A percentile compares a stretch with the other conserved stretches of the same genome.
These are phyloP conservation scores for Ectemnius lituratus DNA, from an alignment of 2,888 invertebrate genomes.

Conservation along the genomic window DNA sequence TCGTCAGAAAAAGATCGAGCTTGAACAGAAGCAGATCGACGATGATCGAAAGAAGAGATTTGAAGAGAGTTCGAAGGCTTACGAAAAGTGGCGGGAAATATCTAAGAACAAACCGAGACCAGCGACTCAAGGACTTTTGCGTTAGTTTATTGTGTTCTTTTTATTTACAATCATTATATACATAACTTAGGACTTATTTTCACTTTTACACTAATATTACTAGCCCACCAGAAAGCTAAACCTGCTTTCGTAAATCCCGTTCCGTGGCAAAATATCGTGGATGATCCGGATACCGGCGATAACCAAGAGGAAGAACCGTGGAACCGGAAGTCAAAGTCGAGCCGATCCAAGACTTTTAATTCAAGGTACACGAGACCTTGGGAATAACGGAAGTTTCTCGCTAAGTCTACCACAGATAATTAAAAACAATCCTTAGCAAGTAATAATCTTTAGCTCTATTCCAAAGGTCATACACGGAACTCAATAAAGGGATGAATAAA, in stretches of 20 bases:
- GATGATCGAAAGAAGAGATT: conserved; percentile 79
- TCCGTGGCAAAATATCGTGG: conserved; percentile 81
- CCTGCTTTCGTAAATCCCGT: conserved; percentile 84
- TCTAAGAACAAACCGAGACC: conserved; percentile 83
- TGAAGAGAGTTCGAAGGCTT: conserved; percentile 81
- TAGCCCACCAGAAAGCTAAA: conserved; percentile 83
- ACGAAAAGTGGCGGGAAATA: conserved; percentile 82
- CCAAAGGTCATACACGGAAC: no score
- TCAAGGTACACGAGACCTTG: no score
- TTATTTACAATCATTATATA: neutral
- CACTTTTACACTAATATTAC: neutral
- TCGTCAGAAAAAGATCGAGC: conserved; percentile 78
- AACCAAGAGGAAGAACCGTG: no score
- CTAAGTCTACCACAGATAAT: no score
- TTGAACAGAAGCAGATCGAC: conserved; percentile 78
- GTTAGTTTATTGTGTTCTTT: conserved; percentile 77
- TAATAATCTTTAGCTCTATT: no score
- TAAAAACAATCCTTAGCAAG: neutral
- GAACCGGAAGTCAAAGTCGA: no score
- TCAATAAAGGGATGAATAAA: no score
- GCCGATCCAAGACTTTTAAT: no score
- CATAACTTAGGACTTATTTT: neutral
- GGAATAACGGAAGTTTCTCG: no score
- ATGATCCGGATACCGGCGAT: conserved; percentile 30
- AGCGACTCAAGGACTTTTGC: conserved; percentile 81